Percentiles rank a stretch among this genome's conserved stretches.
Conservation (phyloP, 2,888 invertebrate species). For the Arenicola marina region DNA sequence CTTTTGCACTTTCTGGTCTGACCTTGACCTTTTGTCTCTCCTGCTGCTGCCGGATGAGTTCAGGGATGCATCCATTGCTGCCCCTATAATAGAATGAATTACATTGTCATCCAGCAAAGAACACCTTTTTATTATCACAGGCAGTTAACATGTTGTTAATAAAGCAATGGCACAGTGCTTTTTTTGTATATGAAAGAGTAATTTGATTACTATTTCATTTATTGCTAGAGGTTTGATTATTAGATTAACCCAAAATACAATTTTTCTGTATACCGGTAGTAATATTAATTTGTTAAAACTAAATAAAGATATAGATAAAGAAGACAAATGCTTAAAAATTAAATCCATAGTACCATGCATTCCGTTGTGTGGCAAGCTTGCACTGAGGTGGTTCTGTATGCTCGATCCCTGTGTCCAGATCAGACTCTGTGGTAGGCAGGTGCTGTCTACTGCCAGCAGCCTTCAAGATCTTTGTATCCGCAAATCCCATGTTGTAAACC, state of each 20-base stretch:
- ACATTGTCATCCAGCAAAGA: no score
- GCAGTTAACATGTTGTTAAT: no score
- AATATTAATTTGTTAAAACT: background rate
- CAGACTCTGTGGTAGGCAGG: background rate
- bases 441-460: background rate
- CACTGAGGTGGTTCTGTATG: background rate
- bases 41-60: conserved; percentile 38
- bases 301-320: background rate
- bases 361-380: background rate
- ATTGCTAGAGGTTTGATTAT: no score
- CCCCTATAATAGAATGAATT: conserved; percentile 37
- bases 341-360: background rate
- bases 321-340: background rate
- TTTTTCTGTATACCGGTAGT: no score
- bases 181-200: no score
- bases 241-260: no score
- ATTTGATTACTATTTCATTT: no score
- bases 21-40: conserved; percentile 19
- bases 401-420: no score
- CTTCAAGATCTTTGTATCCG: conserved; percentile 22
- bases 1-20: conserved; percentile 35
- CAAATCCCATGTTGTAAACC: conserved; percentile 46
- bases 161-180: no score
- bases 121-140: no score
- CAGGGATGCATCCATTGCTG: conserved; percentile 45